These are phyloP conservation scores for Acrobasis suavella DNA, from an alignment of 2,888 invertebrate genomes.

Conservation along the genomic window DNA sequence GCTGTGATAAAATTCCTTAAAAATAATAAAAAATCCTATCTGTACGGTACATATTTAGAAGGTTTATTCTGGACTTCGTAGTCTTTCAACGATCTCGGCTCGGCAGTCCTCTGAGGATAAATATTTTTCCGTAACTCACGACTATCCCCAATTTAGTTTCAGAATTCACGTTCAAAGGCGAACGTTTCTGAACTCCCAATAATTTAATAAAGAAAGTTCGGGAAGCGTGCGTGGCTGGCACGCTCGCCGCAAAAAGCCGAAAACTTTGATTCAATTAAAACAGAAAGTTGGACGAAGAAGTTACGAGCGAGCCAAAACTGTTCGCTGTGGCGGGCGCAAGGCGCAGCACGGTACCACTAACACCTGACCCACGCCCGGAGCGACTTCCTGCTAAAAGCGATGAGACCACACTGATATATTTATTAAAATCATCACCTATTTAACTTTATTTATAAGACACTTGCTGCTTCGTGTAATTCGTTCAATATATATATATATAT, in stretches of 20 bases:
- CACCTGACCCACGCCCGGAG: neutral
- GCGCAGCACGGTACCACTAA: constrained; percentile 23
- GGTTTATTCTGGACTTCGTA: constrained; percentile 21
- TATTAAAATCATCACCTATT: neutral
- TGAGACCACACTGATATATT: neutral
- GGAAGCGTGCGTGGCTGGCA: constrained; percentile 78
- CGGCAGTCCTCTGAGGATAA: constrained; percentile 46
- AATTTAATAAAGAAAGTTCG: constrained; percentile 82
- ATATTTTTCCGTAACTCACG: constrained; percentile 61
- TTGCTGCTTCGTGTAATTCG: too few relatives aligned
- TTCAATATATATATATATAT: too few relatives aligned
- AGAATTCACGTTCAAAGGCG: constrained; percentile 74
- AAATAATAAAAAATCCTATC: constrained; percentile 1
- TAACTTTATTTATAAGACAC: too few relatives aligned
- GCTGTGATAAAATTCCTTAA: neutral
- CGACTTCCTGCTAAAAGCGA: neutral
- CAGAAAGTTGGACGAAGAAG: constrained; percentile 76
- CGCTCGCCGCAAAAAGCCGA: constrained; percentile 80
- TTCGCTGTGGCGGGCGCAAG: constrained; percentile 44
- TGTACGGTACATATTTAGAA: constrained; percentile 9
- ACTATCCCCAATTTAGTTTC: constrained; percentile 71
- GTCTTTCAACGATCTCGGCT: constrained; percentile 30
- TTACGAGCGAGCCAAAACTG: constrained; percentile 62
- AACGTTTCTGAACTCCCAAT: constrained; percentile 80
- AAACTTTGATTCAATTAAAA: constrained; percentile 82